These are phyloP conservation scores for Macrotis lagotis DNA, from an alignment of 2,113 vertebrate genomes.

Conservation along the genomic window DNA sequence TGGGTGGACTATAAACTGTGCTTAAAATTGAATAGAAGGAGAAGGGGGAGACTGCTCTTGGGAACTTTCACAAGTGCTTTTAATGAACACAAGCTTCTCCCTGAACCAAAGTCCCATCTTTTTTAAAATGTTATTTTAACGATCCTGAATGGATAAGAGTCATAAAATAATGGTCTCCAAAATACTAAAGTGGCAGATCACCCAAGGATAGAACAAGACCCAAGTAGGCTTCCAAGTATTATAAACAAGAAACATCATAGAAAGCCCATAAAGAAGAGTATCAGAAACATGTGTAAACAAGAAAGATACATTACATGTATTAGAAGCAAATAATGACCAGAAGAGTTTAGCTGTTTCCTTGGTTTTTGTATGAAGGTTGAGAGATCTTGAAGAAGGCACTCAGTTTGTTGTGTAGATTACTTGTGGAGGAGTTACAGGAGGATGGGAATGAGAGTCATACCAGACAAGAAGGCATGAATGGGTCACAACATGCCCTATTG, in stretches of 20 bases:
- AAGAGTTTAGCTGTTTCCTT: not conserved
- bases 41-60: no score
- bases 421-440: not conserved
- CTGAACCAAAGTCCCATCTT: not conserved
- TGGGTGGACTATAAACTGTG: no score
- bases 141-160: not conserved
- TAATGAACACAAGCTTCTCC: no score
- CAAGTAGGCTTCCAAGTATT: not conserved
- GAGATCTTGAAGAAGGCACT: not conserved
- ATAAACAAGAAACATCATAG: not conserved
- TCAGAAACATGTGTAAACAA: not conserved
- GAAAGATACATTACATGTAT: not conserved
- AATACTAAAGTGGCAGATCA: not conserved
- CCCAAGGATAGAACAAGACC: not conserved
- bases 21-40: no score
- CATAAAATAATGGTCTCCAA: not conserved
- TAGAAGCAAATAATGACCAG: not conserved
- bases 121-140: not conserved
- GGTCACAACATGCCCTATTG: not conserved
- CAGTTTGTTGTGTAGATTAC: not conserved
- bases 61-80: no score
- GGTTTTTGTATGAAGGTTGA: not conserved
- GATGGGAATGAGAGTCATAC: not conserved
- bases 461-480: not conserved
- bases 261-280: not conserved